Conservation (phyloP, 2,797 vertebrate genomes). For the Graptemys geographica region DNA sequence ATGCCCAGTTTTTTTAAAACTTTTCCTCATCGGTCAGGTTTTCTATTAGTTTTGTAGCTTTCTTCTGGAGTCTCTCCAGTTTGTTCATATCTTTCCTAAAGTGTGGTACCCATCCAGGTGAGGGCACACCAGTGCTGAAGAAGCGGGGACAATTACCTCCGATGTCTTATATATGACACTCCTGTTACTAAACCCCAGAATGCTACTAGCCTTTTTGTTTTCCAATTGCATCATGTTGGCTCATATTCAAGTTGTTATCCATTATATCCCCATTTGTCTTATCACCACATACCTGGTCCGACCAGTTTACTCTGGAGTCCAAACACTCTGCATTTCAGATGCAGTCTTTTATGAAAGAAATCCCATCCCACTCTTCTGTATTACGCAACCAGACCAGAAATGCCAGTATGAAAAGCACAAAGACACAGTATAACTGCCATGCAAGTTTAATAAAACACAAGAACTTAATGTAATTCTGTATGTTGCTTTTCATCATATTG, state of each 20-base stretch:
- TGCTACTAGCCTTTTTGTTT: not conserved
- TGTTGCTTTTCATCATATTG: not conserved
- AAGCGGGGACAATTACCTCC: not conserved
- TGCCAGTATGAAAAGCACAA: not conserved
- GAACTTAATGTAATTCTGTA: not conserved
- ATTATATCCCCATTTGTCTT: not conserved
- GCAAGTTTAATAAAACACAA: fast-evolving
- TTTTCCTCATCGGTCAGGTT: no score
- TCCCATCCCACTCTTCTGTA: not conserved
- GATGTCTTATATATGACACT: not conserved
- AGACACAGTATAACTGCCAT: fast-evolving
- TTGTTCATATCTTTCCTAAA: not conserved
- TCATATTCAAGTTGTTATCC: not conserved
- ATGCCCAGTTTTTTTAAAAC: no score
- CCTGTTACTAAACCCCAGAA: not conserved
- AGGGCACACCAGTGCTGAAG: not conserved
- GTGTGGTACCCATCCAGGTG: not conserved
- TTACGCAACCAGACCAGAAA: not conserved
- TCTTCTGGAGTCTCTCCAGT: not conserved
- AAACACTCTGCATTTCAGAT: not conserved
- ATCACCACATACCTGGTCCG: not conserved
- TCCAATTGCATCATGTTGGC: not conserved
- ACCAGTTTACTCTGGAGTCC: not conserved
- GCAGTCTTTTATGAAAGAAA: not conserved
- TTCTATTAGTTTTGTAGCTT: not conserved